Base-by-base conservation (phyloP, 1,140 invertebrate species). In the Heliothis virescens region DNA sequence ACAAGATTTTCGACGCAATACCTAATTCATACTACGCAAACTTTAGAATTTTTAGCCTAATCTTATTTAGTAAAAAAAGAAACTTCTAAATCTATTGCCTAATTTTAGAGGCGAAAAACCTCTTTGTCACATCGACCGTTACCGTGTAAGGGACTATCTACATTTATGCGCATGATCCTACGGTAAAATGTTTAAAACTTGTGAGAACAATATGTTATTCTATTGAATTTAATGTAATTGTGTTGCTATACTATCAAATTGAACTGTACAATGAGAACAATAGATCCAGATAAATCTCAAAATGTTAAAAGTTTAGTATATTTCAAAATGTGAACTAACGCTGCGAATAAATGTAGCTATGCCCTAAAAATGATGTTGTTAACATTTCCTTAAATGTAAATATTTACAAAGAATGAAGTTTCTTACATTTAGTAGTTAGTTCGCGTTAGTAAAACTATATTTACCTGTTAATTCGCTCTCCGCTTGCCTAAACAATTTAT, bases 41-140 rank as follows among this genome's bases (percentile, higher is more conserved):
- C 74, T 89, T 89, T 86, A 84, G 81, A 88, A 89, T 84, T 89
- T 89, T 87, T 87, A 91, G 75, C 80, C 87, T 89, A 91, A 83
- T 80, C 86, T 90, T 90, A 92, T 76, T 80, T 76, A 57, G 74
- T 71, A 86, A 74, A 74, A 88, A 88, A 88, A 83, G 55, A 86
- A 86, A 88, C 76, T 84, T 88, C 87, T 82, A 86, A 84, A 85
- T 73, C 90, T 92, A 92, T 90, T 90, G 83, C 87, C 90, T 91
- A 79, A 67, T 59, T 57, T 47, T 78, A 41, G 75, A 67, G 75
- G 62, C 52, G 29, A 67, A 77, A 55, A 67, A 52, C 16, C 59
- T 65, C 59, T 29, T 18, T 53, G 21, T 65, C 74, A 52, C 59
- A 26, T 21, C 47, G 5, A 63, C 59, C 47, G 3, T 53, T 34